Conservation (phyloP, 1,140 invertebrate genomes). For the Caenorhabditis tropicalis region DNA sequence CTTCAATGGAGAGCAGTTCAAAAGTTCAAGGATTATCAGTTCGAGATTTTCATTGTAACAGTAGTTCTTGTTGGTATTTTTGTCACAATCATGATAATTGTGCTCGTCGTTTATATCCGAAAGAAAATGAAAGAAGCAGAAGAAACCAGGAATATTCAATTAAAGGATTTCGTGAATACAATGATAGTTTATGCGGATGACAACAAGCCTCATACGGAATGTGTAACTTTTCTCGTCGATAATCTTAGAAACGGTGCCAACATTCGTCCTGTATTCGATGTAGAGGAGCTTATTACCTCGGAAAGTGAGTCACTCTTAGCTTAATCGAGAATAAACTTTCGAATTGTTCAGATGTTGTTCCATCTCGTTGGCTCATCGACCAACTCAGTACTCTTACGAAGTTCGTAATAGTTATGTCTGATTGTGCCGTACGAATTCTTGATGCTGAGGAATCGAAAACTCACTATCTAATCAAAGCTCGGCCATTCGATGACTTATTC, state of each 20-base stretch:
- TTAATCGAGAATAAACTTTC: neutral
- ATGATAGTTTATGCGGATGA: conserved; percentile 23
- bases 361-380: conserved; percentile 44
- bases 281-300: neutral
- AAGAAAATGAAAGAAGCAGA: neutral
- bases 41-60: neutral
- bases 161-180: neutral
- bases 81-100: neutral
- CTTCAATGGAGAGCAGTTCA: conserved; percentile 44
- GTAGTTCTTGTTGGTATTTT: neutral
- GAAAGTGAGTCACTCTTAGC: neutral
- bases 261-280: neutral
- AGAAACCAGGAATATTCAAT: neutral
- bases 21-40: conserved; percentile 37
- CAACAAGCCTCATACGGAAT: neutral
- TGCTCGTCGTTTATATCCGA: neutral
- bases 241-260: neutral
- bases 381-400: conserved; percentile 43
- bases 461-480: conserved; percentile 53
- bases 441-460: conserved; percentile 54
- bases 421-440: conserved; percentile 24
- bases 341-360: conserved; percentile 45
- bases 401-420: conserved; percentile 47
- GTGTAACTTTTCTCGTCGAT: neutral
- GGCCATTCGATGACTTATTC: conserved; percentile 67